Conservation (phyloP, 2,113 vertebrate species). For the Oreocharis arfaki region DNA sequence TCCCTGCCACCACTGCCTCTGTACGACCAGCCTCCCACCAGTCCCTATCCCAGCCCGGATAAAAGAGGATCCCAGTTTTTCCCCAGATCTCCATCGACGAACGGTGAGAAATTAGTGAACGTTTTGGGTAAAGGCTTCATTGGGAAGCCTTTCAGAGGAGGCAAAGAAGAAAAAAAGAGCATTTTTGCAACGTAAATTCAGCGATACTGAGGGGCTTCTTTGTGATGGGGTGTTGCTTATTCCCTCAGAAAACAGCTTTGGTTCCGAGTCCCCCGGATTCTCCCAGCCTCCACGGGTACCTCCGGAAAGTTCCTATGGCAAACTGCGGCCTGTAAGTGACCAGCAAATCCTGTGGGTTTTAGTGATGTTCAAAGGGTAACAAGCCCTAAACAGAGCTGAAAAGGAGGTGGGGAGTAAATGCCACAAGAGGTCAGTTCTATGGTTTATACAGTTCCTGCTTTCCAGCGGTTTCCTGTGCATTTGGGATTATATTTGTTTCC, state of each 20-base stretch:
- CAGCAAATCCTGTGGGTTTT: neutral
- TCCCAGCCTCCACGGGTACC: conserved; percentile 79
- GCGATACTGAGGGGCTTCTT: neutral
- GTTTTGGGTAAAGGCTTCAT: neutral
- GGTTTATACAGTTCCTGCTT: neutral
- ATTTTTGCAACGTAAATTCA: neutral
- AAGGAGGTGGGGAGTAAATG: neutral
- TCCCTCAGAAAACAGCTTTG: conserved; percentile 81
- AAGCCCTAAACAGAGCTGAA: neutral
- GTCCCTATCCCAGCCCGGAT: conserved; percentile 87
- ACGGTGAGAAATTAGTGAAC: conserved; percentile 69
- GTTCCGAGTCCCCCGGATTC: conserved; percentile 84
- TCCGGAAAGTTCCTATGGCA: conserved; percentile 83
- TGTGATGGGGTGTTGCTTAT: neutral
- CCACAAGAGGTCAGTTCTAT: neutral
- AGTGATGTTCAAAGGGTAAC: neutral
- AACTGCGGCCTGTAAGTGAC: conserved; percentile 90
- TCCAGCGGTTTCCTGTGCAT: neutral
- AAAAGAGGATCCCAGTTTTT: conserved; percentile 83
- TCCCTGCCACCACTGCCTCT: conserved; percentile 86
- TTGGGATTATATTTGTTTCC: neutral
- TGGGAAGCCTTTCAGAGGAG: rapidly evolving
- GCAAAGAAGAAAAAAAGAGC: rapidly evolving
- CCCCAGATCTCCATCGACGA: conserved; percentile 85
- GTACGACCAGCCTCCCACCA: conserved; percentile 90